Conservation (phyloP, 1,140 invertebrate genomes). For the Anadara kagoshimensis region DNA sequence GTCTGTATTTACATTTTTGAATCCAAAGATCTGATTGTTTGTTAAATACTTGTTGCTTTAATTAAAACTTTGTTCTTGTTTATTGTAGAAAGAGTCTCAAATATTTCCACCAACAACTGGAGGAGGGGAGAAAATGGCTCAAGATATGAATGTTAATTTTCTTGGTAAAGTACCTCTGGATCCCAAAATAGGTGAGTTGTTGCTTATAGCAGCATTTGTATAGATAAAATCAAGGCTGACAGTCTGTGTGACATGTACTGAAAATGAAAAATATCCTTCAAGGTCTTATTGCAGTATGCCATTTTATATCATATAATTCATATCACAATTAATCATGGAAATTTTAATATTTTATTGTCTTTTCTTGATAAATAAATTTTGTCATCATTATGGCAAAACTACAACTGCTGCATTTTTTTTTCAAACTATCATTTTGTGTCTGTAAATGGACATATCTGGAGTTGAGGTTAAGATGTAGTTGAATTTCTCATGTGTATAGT, state of each 20-base stretch:
- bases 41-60: too few relatives aligned
- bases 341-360: too few relatives aligned
- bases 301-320: background rate
- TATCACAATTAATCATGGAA: too few relatives aligned
- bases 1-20: too few relatives aligned
- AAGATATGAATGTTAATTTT: constrained; percentile 85
- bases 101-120: constrained; percentile 87
- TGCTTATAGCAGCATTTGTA: background rate
- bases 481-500: too few relatives aligned
- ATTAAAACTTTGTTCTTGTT: background rate
- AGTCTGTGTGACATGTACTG: background rate
- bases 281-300: background rate
- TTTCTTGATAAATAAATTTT: too few relatives aligned
- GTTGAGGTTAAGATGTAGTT: too few relatives aligned
- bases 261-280: background rate
- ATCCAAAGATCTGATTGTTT: too few relatives aligned
- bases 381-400: too few relatives aligned
- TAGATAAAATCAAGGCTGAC: background rate
- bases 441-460: too few relatives aligned
- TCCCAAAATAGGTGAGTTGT: constrained; percentile 65
- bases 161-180: constrained; percentile 75
- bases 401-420: too few relatives aligned
- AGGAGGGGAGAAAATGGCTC: constrained; percentile 85
- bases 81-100: constrained; percentile 80
- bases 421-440: too few relatives aligned